Evolutionary conservation across 1,140 invertebrate species (phyloP).

Genomic region (Aporrectodea caliginosa): DNA sequence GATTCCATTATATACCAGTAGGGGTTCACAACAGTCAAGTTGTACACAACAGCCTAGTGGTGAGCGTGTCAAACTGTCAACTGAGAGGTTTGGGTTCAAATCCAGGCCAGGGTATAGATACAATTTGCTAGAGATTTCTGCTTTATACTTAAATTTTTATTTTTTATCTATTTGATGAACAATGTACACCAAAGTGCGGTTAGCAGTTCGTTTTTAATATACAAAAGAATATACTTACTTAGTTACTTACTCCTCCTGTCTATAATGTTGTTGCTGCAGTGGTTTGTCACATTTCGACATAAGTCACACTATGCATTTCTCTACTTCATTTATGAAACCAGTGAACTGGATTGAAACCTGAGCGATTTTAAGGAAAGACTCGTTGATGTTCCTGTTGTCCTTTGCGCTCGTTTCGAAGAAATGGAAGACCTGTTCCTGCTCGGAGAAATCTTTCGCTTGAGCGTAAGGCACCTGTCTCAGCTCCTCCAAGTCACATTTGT

Average conservation of each 20-base stretch:
- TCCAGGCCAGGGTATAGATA: no score
- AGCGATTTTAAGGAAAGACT: slow-evolving; percentile 52
- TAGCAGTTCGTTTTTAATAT: no score
- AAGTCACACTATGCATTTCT: neutral
- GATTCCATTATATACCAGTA: no score
- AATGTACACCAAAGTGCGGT: no score
- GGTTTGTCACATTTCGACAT: no score
- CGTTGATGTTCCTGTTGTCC: slow-evolving; percentile 54
- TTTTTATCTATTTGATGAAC: no score
- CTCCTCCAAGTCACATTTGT: slow-evolving; percentile 81
- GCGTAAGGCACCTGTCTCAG: slow-evolving; percentile 75
- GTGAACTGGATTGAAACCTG: slow-evolving; percentile 37
- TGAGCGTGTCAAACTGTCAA: no score
- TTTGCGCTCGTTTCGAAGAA: slow-evolving; percentile 54
- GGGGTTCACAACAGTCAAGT: no score
- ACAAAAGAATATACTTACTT: neutral
- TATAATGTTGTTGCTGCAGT: neutral
- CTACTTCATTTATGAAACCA: neutral
- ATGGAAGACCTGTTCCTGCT: slow-evolving; percentile 60
- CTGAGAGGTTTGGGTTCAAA: no score
- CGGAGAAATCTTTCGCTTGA: slow-evolving; percentile 77
- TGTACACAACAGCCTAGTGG: no score
- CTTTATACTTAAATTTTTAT: no score
- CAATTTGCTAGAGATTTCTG: no score
- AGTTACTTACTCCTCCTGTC: neutral